phyloP scores from a whole-genome alignment of 2,797 vertebrate genomes.

The Nothura maculosa region DNA sequence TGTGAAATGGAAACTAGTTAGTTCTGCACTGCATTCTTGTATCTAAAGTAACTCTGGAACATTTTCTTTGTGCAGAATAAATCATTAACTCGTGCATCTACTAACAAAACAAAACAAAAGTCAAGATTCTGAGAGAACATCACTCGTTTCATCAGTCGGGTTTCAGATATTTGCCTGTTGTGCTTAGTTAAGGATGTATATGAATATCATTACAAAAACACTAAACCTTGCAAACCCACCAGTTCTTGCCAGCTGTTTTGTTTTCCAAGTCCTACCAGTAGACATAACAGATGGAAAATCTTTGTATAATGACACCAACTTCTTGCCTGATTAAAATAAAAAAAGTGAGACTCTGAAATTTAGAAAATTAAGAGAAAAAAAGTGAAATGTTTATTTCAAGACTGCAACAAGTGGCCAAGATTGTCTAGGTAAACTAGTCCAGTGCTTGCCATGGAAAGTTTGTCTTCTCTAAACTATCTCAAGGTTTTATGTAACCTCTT shows the following conservation, averaged over 20 bases:
- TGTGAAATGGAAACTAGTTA: not conserved
- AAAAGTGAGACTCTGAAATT: not conserved
- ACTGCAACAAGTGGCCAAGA: not conserved
- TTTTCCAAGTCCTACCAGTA: not conserved
- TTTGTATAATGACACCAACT: not conserved
- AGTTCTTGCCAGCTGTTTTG: not conserved
- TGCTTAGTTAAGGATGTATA: not conserved
- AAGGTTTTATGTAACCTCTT: conserved; percentile 16
- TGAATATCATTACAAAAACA: not conserved
- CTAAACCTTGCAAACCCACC: not conserved
- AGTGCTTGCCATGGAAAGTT: not conserved
- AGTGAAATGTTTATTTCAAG: not conserved
- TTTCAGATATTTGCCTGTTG: not conserved
- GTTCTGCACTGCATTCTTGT: not conserved
- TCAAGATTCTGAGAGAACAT: not conserved
- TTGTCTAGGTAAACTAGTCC: not conserved
- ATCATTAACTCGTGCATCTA: not conserved
- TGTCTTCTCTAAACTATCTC: not conserved
- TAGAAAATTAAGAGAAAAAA: not conserved
- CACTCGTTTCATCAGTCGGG: not conserved
- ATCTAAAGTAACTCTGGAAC: not conserved
- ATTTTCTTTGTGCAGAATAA: not conserved
- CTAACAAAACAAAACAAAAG: not conserved
- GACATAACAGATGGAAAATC: not conserved
- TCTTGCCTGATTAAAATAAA: not conserved